Base-by-base conservation (phyloP, 2,888 invertebrate species). In the Melipona beecheii region DNA sequence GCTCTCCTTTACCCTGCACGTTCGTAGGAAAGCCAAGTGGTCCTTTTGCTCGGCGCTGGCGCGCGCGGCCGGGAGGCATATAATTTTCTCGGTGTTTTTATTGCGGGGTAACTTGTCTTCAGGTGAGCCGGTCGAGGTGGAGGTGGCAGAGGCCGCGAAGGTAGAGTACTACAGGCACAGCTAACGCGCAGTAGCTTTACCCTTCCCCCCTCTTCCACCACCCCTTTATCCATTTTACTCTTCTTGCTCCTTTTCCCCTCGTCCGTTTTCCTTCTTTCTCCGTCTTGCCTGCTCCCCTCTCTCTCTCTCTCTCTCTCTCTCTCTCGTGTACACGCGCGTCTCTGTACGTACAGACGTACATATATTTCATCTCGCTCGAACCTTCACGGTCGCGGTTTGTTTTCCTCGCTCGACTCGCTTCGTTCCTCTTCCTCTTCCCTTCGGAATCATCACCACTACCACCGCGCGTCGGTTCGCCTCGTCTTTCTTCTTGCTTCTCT, bases 51-150 rank as follows among this genome's bases (percentile, higher is more conserved):
- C 87, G 86, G 69, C 78, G 86, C 84, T 88, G 91, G 91, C 90
- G 92, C 90, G 90, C 92, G 92, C 91, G 90, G 91, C 93, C 92
- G 84, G 87, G 92, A 93, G 93, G 94, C 93, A 93, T 94, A 94
- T 94, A 93, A 94, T 94, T 94, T 94, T 93, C 94, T 94, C 91
- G 90, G 91, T 93, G 92, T 94, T 94, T 94, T 94, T 94, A 94
- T 94, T 94, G 94, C 92, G 90, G 93, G 93, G 93, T 94, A 94
- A 94, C 94, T 94, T 94, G 94, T 94, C 94, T 94, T 94, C 94
- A 91, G 93, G 93, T 93, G 94, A 93, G 93, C 93, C 91, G 91
- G 91, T 90, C 91, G 90, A 90, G 91, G 92, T 91, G 92, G 92
- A 92, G 92, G 93, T 93, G 91, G 93, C 87, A 90, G 88, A 88